Evolutionary conservation across 2,888 invertebrate species (phyloP).

Genomic region (Dynastes maya): DNA sequence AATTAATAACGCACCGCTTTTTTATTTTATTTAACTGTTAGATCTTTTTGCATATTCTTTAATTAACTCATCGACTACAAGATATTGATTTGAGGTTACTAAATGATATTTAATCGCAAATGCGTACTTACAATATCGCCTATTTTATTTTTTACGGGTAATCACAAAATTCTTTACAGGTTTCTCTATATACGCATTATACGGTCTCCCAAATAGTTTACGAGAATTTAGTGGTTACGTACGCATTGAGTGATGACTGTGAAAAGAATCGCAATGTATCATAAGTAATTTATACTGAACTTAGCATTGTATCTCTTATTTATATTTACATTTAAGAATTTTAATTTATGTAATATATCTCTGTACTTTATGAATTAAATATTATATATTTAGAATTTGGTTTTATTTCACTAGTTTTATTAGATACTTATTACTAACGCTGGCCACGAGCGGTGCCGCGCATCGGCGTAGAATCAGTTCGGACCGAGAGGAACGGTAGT

Average conservation of each 20-base stretch:
- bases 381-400: neutral
- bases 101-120: neutral
- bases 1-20: conserved; percentile 32
- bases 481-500: too few relatives aligned
- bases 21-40: neutral
- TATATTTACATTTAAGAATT: conserved; percentile 5
- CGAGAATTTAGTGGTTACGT: conserved; percentile 66
- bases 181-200: conserved; percentile 80
- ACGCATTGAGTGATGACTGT: conserved; percentile 62
- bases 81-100: neutral
- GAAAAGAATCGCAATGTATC: neutral
- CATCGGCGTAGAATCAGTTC: too few relatives aligned
- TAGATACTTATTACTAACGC: too few relatives aligned
- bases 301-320: conserved; percentile 10
- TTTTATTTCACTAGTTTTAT: neutral
- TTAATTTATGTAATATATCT: neutral
- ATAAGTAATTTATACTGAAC: conserved; percentile 15
- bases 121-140: conserved; percentile 33
- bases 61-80: neutral
- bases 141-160: conserved; percentile 48
- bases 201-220: conserved; percentile 76
- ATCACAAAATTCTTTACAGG: conserved; percentile 71
- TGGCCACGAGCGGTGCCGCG: too few relatives aligned
- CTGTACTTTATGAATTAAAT: neutral
- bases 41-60: conserved; percentile 8